Base-by-base conservation (phyloP, 2,888 invertebrate genomes). In the Zygogramma bicolorata region DNA sequence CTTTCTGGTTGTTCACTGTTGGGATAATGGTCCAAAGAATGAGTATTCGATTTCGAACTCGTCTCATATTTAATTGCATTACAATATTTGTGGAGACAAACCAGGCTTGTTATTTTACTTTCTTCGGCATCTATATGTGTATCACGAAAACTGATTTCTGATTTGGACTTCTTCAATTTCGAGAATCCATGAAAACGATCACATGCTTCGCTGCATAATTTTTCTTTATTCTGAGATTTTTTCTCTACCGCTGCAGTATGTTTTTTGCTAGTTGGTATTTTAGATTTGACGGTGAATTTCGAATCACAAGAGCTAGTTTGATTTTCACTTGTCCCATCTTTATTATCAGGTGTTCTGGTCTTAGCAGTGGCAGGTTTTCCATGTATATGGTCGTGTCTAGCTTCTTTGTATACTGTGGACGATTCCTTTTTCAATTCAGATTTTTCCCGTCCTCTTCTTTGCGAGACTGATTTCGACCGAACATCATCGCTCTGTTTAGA, bases 21-120 rank as follows among this genome's bases (percentile, higher is more conserved):
- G 0, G 70, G 18, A n/a, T 74, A 76, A 0, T 65, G 74, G 38
- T 80, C 77, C 7, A 77, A 67, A 31, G 74, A 78, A 27, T 68
- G 67, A 7, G 71, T 49, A 27, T 77, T 69, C 1, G 78, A 76
- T 22, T 70, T 74, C 0, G 76, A 68, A 38, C 63, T 70, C 3
- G 68, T 58, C 6, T 73, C 68, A 8, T 65, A 53, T 25, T 68
- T 72, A 1, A 70, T 68, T 13, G 46, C 58, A 46, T 77, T 77
- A 0, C 60, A 34, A 62, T 65, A 77, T 40, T 74, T 77, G 3
- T 78, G 74, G 46, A 77, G 25, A 15, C 67, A 71, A 20, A 68
- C 59, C 13, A 74, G 22, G 53, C 75, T 74, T 3, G 68, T 65
- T 42, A 70, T 61, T 42, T 40, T 69, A 29, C 71, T 69, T 40